phyloP scores from a whole-genome alignment of 2,113 vertebrate species.

The Sinocyclocheilus anophthalmus region DNA sequence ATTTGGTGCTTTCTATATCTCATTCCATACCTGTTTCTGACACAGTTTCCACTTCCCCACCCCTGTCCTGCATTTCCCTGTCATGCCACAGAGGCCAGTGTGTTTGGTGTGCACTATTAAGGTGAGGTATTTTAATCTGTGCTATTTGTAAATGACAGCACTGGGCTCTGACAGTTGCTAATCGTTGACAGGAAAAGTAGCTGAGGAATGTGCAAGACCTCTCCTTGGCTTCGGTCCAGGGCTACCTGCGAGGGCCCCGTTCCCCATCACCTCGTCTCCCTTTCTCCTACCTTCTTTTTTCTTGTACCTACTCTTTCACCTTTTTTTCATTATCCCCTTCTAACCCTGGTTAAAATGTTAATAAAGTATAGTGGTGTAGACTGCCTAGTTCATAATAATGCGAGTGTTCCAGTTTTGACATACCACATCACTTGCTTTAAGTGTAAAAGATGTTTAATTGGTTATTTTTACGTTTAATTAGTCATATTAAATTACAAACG shows the following conservation, averaged over 20 bases:
- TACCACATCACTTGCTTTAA: neutral
- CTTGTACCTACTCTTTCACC: neutral
- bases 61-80: neutral
- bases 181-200: conserved; percentile 72
- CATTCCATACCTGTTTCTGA: neutral
- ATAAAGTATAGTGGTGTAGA: conserved; percentile 21
- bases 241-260: conserved; percentile 47
- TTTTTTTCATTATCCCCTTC: neutral
- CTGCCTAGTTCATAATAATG: conserved; percentile 39
- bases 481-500: neutral
- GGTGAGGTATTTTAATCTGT: conserved; percentile 75
- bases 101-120: conserved; percentile 61
- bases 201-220: conserved; percentile 68
- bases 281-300: conserved; percentile 44
- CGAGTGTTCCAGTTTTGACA: neutral
- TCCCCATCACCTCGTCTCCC: conserved; percentile 36
- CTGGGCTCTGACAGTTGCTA: conserved; percentile 73
- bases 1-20: neutral
- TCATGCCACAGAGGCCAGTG: conserved; percentile 62
- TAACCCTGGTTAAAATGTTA: conserved; percentile 48
- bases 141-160: conserved; percentile 76
- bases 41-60: neutral
- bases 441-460: neutral
- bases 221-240: conserved; percentile 55
- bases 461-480: neutral